phyloP scores from a whole-genome alignment of 2,888 invertebrate species.

The Monoplex corrugatus region DNA sequence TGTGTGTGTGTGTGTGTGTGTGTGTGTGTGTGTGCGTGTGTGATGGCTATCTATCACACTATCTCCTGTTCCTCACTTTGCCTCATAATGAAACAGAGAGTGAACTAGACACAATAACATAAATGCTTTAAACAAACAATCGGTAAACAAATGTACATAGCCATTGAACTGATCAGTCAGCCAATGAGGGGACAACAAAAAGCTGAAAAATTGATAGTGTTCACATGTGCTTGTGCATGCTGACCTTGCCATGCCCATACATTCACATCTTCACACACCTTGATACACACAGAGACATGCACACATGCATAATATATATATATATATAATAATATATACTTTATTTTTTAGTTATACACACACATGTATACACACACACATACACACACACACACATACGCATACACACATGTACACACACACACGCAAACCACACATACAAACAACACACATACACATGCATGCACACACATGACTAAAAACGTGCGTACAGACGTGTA shows the following conservation, averaged over 20 bases:
- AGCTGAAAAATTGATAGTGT: too few relatives aligned
- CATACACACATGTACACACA: constrained; percentile 8
- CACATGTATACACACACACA: constrained; percentile 15
- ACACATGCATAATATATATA: constrained; percentile 11
- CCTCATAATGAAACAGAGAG: too few relatives aligned
- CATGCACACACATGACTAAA: neutral
- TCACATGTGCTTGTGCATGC: too few relatives aligned
- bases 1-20: constrained; percentile 11
- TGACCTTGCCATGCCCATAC: too few relatives aligned
- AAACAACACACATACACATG: neutral
- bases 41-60: too few relatives aligned
- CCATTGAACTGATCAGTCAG: too few relatives aligned
- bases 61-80: too few relatives aligned
- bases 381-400: constrained; percentile 34
- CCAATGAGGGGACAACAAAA: too few relatives aligned
- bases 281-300: constrained; percentile 10
- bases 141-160: too few relatives aligned
- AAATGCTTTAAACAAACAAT: too few relatives aligned
- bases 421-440: constrained; percentile 17
- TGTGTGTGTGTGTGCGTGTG: constrained; percentile 21
- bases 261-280: constrained; percentile 21
- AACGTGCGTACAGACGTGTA: too few relatives aligned
- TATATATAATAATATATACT: neutral
- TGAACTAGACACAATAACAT: too few relatives aligned
- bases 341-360: neutral